Conservation (phyloP, 1,140 invertebrate genomes). For the Sycophaga agraensis region DNA sequence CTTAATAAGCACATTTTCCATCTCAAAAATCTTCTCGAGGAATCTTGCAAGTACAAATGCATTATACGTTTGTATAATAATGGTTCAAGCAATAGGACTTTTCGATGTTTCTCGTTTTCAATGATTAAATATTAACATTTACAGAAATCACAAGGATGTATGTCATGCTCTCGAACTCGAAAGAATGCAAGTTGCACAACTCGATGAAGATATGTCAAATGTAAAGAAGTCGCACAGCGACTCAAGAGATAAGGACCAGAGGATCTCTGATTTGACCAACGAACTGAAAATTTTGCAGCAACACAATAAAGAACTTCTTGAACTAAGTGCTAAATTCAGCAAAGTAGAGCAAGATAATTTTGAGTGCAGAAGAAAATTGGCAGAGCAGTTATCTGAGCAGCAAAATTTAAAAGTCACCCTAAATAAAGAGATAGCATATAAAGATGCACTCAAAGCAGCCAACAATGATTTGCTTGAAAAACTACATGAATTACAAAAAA, state of each 20-base stretch:
- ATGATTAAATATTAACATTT: not conserved
- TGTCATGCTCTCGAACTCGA: slow-evolving; percentile 37
- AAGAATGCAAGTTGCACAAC: slow-evolving; percentile 37
- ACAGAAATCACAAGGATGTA: slow-evolving; percentile 28
- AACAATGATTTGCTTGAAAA: slow-evolving; percentile 49
- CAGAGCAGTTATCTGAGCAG: slow-evolving; percentile 39
- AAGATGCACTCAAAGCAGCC: slow-evolving; percentile 38
- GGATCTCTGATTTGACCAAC: slow-evolving; percentile 42
- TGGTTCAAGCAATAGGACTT: no score
- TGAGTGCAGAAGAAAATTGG: slow-evolving; percentile 45
- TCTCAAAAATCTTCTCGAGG: slow-evolving; percentile 40
- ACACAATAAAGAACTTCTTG: slow-evolving; percentile 48
- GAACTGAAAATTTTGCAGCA: slow-evolving; percentile 50
- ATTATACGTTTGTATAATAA: no score
- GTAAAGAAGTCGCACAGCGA: slow-evolving; percentile 37
- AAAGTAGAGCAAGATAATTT: slow-evolving; percentile 47
- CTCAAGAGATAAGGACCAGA: slow-evolving; percentile 45
- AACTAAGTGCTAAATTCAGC: slow-evolving; percentile 41
- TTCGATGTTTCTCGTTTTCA: no score
- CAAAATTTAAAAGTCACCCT: slow-evolving; percentile 41
- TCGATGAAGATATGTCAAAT: slow-evolving; percentile 41
- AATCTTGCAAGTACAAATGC: slow-evolving; percentile 40
- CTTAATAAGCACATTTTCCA: slow-evolving; percentile 40
- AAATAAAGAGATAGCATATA: slow-evolving; percentile 43
- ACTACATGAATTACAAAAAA: slow-evolving; percentile 47